Percentiles rank a stretch among this genome's conserved stretches.
These are phyloP conservation scores for Agonopterix alstromeriana DNA, from an alignment of 2,888 invertebrate genomes.

Conservation along the genomic window DNA sequence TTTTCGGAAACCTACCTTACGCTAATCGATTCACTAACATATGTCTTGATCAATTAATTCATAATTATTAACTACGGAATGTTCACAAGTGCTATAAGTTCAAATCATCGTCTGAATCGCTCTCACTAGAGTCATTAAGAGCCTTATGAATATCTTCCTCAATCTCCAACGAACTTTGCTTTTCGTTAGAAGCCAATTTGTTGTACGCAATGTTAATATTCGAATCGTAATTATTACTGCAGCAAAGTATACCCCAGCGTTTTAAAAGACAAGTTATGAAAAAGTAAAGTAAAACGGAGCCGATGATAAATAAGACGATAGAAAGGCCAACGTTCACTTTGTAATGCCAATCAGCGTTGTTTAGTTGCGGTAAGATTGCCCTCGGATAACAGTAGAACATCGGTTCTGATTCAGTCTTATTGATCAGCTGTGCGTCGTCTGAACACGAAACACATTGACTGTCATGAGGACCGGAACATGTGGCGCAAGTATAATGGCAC, in stretches of 20 bases:
- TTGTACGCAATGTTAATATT: constrained; percentile 55
- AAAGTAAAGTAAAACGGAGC: constrained; percentile 39
- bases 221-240: constrained; percentile 40
- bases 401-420: constrained; percentile 50
- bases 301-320: constrained; percentile 43
- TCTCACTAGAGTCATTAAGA: constrained; percentile 54
- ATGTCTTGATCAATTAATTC: constrained; percentile 34
- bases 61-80: constrained; percentile 43
- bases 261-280: constrained; percentile 37
- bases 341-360: constrained; percentile 61
- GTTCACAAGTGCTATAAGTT: constrained; percentile 50
- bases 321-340: constrained; percentile 56
- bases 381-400: constrained; percentile 71
- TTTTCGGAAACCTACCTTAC: constrained; percentile 12
- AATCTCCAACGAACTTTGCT: constrained; percentile 52
- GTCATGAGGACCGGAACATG: constrained; percentile 82
- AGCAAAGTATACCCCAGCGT: constrained; percentile 21
- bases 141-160: constrained; percentile 64
- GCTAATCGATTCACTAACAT: constrained; percentile 23
- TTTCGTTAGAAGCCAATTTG: constrained; percentile 58
- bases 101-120: constrained; percentile 61
- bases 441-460: constrained; percentile 82
- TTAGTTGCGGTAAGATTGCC: constrained; percentile 55
- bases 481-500: constrained; percentile 86
- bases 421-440: constrained; percentile 78